These are phyloP conservation scores for Brachionus koreanus DNA, from an alignment of 1,140 invertebrate genomes.

Conservation along the genomic window DNA sequence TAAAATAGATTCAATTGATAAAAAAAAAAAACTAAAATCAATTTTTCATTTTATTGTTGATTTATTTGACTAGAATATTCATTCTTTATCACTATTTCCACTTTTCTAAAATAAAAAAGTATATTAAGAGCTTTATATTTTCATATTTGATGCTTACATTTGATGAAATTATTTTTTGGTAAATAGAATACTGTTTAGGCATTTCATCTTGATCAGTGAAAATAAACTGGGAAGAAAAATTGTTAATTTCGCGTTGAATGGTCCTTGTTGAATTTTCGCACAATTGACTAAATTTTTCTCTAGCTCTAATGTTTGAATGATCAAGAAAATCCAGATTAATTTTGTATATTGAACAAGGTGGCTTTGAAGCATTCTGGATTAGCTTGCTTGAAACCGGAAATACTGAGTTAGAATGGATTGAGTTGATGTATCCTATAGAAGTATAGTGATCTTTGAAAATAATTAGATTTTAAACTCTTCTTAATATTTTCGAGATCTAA, in stretches of 20 bases:
- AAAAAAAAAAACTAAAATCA: not conserved
- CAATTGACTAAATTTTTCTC: conserved; percentile 33
- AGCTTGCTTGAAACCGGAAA: not conserved
- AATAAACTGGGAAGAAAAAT: conserved; percentile 35
- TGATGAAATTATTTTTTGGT: conserved; percentile 41
- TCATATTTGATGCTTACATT: not conserved
- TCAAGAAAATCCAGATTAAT: conserved; percentile 22
- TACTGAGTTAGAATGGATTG: not conserved
- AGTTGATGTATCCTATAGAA: not conserved
- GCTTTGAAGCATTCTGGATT: not conserved
- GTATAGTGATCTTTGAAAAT: not conserved
- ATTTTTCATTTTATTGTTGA: not conserved
- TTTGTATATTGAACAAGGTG: conserved; percentile 24
- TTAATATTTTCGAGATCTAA: not conserved
- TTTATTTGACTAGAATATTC: not conserved
- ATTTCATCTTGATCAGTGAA: conserved; percentile 20
- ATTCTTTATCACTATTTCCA: not conserved
- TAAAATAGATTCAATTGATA: not conserved
- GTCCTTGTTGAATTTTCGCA: conserved; percentile 42
- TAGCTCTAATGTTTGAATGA: conserved; percentile 5
- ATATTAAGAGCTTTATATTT: not conserved
- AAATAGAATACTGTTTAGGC: conserved; percentile 39
- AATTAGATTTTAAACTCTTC: not conserved
- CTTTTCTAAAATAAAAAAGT: not conserved
- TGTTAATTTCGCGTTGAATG: conserved; percentile 20